Evolutionary conservation across 2,113 vertebrate genomes (phyloP).

Genomic region (Dryoscopus gambensis): DNA sequence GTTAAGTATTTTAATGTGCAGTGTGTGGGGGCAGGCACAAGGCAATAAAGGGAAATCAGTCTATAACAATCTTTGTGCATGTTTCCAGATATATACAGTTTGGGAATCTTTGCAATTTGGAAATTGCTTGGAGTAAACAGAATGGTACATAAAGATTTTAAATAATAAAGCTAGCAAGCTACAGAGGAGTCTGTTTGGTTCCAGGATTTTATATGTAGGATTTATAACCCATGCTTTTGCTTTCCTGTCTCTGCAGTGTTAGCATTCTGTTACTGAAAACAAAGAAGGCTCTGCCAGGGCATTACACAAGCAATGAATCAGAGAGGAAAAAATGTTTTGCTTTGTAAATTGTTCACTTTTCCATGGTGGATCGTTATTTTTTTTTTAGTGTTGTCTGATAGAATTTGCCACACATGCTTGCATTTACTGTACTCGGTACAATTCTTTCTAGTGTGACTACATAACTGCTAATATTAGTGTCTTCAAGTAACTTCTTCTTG

Average conservation of each 20-base stretch:
- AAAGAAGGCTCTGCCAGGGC: slow-evolving; percentile 59
- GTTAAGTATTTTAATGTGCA: slow-evolving; percentile 62
- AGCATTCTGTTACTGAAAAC: slow-evolving; percentile 65
- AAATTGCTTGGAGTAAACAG: slow-evolving; percentile 49
- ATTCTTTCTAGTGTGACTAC: background rate
- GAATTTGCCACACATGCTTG: slow-evolving; percentile 24
- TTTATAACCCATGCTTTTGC: slow-evolving; percentile 62
- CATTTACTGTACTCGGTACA: background rate
- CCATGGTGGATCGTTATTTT: slow-evolving; percentile 9
- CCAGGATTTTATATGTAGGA: slow-evolving; percentile 63
- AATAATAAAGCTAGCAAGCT: slow-evolving; percentile 54
- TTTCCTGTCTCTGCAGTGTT: slow-evolving; percentile 62
- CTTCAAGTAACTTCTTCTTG: slow-evolving; percentile 28
- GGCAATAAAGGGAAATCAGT: slow-evolving; percentile 50
- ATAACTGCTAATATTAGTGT: background rate
- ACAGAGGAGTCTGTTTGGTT: slow-evolving; percentile 25
- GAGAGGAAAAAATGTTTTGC: slow-evolving; percentile 63
- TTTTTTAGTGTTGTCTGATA: slow-evolving; percentile 11
- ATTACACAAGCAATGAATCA: slow-evolving; percentile 69
- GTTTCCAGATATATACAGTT: slow-evolving; percentile 45
- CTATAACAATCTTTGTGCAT: slow-evolving; percentile 6
- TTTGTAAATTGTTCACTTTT: slow-evolving; percentile 63
- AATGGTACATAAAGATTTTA: slow-evolving; percentile 43
- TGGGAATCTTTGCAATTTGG: slow-evolving; percentile 46
- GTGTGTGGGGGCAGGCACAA: slow-evolving; percentile 39